Evolutionary conservation across 1,140 invertebrate genomes (phyloP).

Genomic region (Drosophila pachea): DNA sequence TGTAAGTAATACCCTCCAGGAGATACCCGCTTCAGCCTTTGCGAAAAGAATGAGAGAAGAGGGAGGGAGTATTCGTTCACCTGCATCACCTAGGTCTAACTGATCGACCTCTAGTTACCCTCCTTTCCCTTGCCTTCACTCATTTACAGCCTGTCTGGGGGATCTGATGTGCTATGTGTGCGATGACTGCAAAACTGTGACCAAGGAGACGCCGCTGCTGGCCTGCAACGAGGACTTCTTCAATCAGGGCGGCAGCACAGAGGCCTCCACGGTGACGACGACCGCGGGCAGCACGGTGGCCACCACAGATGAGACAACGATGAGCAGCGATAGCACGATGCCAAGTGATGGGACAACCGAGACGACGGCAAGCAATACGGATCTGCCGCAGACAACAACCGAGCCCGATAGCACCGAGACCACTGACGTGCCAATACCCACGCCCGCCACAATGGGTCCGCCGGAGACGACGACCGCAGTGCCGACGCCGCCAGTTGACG

Average conservation of each 20-base stretch:
- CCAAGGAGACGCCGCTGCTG: conserved; percentile 53
- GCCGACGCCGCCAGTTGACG: conserved; percentile 59
- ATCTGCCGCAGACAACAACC: background rate
- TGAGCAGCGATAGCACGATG: background rate
- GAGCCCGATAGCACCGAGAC: conserved; percentile 21
- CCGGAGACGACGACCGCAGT: conserved; percentile 50
- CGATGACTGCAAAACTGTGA: conserved; percentile 53
- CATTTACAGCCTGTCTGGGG: conserved; percentile 43
- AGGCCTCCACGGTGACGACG: conserved; percentile 60
- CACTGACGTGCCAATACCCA: conserved; percentile 55
- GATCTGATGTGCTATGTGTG: conserved; percentile 76
- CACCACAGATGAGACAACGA: conserved; percentile 4
- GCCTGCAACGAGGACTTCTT: conserved; percentile 68
- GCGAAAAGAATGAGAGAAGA: too few species aligned
- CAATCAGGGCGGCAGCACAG: conserved; percentile 57
- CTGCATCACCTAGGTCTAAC: too few species aligned
- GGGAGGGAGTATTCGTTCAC: too few species aligned
- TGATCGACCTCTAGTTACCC: too few species aligned
- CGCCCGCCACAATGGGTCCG: conserved; percentile 60
- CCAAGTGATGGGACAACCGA: background rate
- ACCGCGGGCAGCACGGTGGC: conserved; percentile 9
- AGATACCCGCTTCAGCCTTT: too few species aligned
- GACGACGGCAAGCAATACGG: background rate
- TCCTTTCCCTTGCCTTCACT: background rate
- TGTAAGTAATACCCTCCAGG: too few species aligned